Base-by-base conservation (phyloP, 2,888 invertebrate genomes). In the Neria commutata region DNA sequence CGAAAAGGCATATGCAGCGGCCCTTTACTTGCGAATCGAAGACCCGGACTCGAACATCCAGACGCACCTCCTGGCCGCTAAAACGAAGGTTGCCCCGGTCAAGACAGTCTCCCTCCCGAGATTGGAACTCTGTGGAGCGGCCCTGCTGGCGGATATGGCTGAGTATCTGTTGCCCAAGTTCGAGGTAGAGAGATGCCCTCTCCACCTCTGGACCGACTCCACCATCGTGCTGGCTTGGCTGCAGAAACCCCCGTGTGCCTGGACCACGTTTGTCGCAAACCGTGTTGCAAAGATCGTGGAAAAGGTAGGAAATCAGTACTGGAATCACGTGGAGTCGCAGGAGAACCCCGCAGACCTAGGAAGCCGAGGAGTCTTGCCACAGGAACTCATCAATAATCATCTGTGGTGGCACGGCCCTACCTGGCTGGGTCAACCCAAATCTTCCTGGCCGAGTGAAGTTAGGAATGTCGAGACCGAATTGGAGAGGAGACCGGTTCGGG, bases 31-130 rank as follows among this genome's bases (percentile, higher is more conserved):
- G 3, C 54, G 54, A 2, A 25, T 56, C 1, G n/a, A 11, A 37
- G 10, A n/a, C 3, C 17, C 26, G 5, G 8, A 52, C 1, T 8
- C 17, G 1, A 2, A 24, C 2, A 16, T 46, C 47, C 19, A 10
- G 2, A 50, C 49, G 3, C 55, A 58, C 17, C 24, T 58, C 10
- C 42, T 60, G 4, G 40, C 19, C 24, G 50, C 53, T 1, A 52
- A 56, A 52, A 52, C 55, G 1, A 53, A 56, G 14, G 56, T 60
- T 3, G 56, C 56, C 8, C 60, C 60, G 1, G 47, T 62, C 1
- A 59, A 57, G 17, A 48, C 53, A 1, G 11, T 59, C 1, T 54
- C 58, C 6, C 24, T 62, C 10, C 47, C 56, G 10, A 25, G 59
- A 3, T 29, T 54, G 23, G 62, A 54, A 19, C 29, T 57, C 1